phyloP scores from a whole-genome alignment of 2,888 invertebrate genomes.

The Nomada ruficornis region DNA sequence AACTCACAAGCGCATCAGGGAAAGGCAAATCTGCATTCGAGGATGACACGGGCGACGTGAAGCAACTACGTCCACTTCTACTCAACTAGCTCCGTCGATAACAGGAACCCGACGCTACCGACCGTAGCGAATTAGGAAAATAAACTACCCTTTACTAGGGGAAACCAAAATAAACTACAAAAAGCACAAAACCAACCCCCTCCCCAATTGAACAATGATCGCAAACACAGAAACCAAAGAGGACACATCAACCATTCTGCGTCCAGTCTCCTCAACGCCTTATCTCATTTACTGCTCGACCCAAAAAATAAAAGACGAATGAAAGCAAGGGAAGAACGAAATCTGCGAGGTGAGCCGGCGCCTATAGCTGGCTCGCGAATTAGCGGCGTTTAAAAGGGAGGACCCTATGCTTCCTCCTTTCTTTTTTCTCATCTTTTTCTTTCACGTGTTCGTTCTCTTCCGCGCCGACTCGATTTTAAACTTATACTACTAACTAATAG shows the following conservation, averaged over 20 bases:
- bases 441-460: conserved; percentile 59
- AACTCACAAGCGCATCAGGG: conserved; percentile 37
- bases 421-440: conserved; percentile 35
- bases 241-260: neutral
- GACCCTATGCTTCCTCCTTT: conserved; percentile 45
- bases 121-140: conserved; percentile 47
- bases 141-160: conserved; percentile 7
- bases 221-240: neutral
- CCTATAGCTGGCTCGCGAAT: conserved; percentile 78
- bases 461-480: conserved; percentile 75
- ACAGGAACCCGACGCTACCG: conserved; percentile 64
- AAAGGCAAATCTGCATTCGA: conserved; percentile 37
- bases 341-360: conserved; percentile 53
- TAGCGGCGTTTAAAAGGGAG: conserved; percentile 79
- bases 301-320: neutral
- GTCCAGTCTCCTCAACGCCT: neutral
- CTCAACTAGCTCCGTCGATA: conserved; percentile 66
- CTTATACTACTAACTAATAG: conserved; percentile 83
- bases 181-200: neutral
- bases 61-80: conserved; percentile 50
- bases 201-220: neutral
- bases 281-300: neutral
- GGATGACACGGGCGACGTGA: conserved; percentile 67
- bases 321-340: neutral
- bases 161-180: neutral